Base-by-base conservation (phyloP, 2,888 invertebrate genomes). In the Polydrusus pterygomalis region DNA sequence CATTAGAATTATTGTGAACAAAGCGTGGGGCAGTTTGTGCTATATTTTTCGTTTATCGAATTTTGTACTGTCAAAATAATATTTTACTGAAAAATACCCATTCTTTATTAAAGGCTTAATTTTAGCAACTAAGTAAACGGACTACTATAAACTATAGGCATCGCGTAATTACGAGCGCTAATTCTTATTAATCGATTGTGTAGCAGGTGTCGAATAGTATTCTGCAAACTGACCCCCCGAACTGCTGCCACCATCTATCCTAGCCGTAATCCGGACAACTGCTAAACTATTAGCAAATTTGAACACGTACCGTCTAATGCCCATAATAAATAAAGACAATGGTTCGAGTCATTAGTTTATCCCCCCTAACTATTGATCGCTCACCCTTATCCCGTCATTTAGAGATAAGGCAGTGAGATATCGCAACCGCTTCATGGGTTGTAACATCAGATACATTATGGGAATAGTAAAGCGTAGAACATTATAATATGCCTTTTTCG, bases 321-420 rank as follows among this genome's bases (percentile, higher is more conserved):
- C 78, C 78, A 75, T 75, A 78, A 80, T 80, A 81, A 81, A 81
- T 81, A 81, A 80, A 78, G 79, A 79, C 79, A 80, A 79, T 76
- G 78, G 81, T 70, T 67, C 77, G 72, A 70, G 76, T 81, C 80
- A 81, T 80, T 80, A 81, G 79, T 81, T 79, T 79, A 78, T 77
- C 78, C 77, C 72, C 68, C 69, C 49, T 30, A 67, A 67, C 70
- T 74, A 71, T 71, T 62, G 75, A 75, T 75, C 71, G 65, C 65
- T 56, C 62, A 43, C 62, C 74, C 70, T 70, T 67, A 70, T 70
- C 54, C 69, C 30, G 73, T 70, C 70, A 70, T 69, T 77, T 77
- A 34, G 58, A 73, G 74, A 77, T 77, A 74, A 74, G 73, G 72
- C 68, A 65, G 18, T 67, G 74, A 74, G 74, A 74, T 74, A 74